Evolutionary conservation across 2,888 invertebrate species (phyloP), one percentile per base, ranked within the genome.

Genomic region (Melanargia galathea): DNA sequence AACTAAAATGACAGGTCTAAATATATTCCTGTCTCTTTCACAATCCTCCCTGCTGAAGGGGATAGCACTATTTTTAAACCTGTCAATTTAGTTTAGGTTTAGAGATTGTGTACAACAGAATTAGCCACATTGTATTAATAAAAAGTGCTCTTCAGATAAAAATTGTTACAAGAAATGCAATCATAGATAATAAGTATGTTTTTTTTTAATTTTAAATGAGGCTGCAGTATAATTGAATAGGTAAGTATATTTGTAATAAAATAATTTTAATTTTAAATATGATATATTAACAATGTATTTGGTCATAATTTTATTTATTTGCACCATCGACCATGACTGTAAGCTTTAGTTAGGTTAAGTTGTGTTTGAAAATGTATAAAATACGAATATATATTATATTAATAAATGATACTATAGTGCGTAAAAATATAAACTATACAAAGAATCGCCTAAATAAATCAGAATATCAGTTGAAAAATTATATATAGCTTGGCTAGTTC

Each of bases 291-390:
- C 18, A 7, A 56, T 35, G 51, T 58, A 62, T 63, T 58, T 63
- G 46, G 20, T 11, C 52, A 38, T 48, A 20, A 48, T 24, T 33
- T 48, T 48, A 46, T 58, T 58, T 57, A 33, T 49, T 58, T 48
- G 48, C 48, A 57, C 43, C 45, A 58, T 49, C 48, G 65, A 79
- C 79, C 82, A 82, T 79, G 82, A 80, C 81, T 73, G 68, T 76
- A 80, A 83, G 83, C 84, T 84, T 83, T 84, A 84, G 76, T 75
- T 82, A 83, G 79, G 64, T 71, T 78, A 78, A 74, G 66, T 66
- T 63, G 63, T 69, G 73, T 71, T 71, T 65, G 72, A 72, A 67
- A 60, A 35, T 43, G 30, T 58, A 57, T 62, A 30, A 57, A 43
- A 51, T 57, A 58, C 33, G 33, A 58, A 58, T 43, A 18, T 43